These are phyloP conservation scores for Neoniphon sammara DNA, from an alignment of 2,797 vertebrate genomes.

Conservation along the genomic window DNA sequence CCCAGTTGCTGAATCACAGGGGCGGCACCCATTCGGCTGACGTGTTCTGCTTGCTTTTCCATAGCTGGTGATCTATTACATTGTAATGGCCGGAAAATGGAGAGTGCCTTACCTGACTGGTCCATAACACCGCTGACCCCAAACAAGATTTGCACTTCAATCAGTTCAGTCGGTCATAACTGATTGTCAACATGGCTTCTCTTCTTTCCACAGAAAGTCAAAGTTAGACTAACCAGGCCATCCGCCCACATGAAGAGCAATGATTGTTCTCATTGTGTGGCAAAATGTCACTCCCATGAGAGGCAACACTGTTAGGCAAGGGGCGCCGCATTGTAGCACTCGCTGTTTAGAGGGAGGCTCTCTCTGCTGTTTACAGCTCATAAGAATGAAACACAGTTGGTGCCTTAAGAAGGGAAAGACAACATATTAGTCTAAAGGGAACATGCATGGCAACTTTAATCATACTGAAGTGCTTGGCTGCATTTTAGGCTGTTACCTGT, in stretches of 20 bases:
- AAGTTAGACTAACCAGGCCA: slow-evolving; percentile 30
- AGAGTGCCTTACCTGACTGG: not conserved
- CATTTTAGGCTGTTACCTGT: slow-evolving; percentile 1
- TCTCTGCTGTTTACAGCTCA: slow-evolving; percentile 8
- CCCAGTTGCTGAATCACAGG: slow-evolving; percentile 52
- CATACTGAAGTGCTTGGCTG: not conserved
- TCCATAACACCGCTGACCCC: not conserved
- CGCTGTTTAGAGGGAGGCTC: slow-evolving; percentile 20
- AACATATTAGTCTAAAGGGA: not conserved
- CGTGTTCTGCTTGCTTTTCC: slow-evolving; percentile 56
- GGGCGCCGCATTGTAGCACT: slow-evolving; percentile 27
- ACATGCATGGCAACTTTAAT: not conserved
- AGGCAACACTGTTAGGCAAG: slow-evolving; percentile 49
- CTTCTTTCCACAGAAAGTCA: slow-evolving; percentile 28
- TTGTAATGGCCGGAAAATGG: not conserved
- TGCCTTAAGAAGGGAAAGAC: not conserved
- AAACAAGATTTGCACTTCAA: not conserved
- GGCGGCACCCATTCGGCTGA: slow-evolving; percentile 31
- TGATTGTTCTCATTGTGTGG: slow-evolving; percentile 56
- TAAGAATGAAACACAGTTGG: slow-evolving; percentile 19
- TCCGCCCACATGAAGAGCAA: slow-evolving; percentile 40
- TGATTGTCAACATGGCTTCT: not conserved
- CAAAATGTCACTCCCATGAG: slow-evolving; percentile 53
- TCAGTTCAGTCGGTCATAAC: slow-evolving; percentile 2
- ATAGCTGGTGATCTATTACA: slow-evolving; percentile 1